A percentile compares a stretch with the other conserved stretches of the same genome.
Evolutionary conservation across 2,888 invertebrate genomes (phyloP).

Genomic region (Octodonta nipae): DNA sequence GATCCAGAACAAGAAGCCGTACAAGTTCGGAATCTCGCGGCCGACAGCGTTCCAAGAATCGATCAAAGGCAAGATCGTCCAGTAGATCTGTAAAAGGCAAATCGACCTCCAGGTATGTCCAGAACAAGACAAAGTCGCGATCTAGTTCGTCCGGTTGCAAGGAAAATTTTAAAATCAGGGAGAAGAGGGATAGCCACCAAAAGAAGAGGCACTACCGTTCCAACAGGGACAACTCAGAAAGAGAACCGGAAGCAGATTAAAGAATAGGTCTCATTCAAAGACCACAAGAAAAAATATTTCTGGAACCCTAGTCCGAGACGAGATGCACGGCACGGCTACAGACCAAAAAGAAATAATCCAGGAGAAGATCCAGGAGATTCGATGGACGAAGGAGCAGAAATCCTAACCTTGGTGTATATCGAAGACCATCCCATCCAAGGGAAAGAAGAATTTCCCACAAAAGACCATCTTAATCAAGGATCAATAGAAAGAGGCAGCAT

Average conservation of each 20-base stretch:
- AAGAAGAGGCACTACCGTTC: slow-evolving; percentile 81
- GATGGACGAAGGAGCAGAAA: slow-evolving; percentile 29
- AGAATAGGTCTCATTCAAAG: slow-evolving; percentile 27
- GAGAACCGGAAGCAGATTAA: slow-evolving; percentile 30
- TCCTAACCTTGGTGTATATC: slow-evolving; percentile 27
- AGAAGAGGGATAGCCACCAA: slow-evolving; percentile 70
- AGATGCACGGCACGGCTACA: slow-evolving; percentile 32
- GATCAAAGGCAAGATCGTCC: slow-evolving; percentile 13
- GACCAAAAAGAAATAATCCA: too few relatives aligned
- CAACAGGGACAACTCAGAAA: slow-evolving; percentile 53
- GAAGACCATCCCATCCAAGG: slow-evolving; percentile 25
- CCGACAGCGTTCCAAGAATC: slow-evolving; percentile 19
- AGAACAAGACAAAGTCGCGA: slow-evolving; percentile 18
- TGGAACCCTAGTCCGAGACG: slow-evolving; percentile 39
- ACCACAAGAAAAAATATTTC: slow-evolving; percentile 29
- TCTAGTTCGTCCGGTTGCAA: slow-evolving; percentile 28
- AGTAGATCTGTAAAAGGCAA: slow-evolving; percentile 20
- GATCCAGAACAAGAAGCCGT: slow-evolving; percentile 28
- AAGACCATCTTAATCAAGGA: slow-evolving; percentile 32
- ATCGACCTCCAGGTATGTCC: slow-evolving; percentile 20
- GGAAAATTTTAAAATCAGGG: slow-evolving; percentile 52
- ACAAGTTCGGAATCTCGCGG: slow-evolving; percentile 26
- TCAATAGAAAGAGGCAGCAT: slow-evolving; percentile 26
- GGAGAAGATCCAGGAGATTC: slow-evolving; percentile 21
- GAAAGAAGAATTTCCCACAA: slow-evolving; percentile 30